Percentiles rank a stretch among this genome's conserved stretches.
Evolutionary conservation across 1,140 invertebrate species (phyloP).

Genomic region (Cyrtorhinus lividipennis): DNA sequence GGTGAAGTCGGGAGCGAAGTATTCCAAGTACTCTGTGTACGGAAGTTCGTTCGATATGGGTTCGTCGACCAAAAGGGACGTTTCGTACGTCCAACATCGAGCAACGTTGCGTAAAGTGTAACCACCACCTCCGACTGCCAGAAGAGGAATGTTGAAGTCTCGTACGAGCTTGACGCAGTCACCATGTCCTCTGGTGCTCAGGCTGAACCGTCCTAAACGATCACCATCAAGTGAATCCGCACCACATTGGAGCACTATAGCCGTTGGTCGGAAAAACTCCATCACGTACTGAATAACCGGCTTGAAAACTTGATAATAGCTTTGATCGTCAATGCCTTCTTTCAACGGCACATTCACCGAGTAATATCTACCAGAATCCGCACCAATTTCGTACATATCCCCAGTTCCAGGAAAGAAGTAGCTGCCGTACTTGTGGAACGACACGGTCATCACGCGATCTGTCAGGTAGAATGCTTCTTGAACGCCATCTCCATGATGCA

Average conservation of each 20-base stretch:
- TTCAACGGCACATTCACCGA: conserved; percentile 94
- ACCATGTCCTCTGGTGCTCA: conserved; percentile 81
- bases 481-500: conserved; percentile 98
- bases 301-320: conserved; percentile 87
- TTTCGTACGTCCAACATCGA: conserved; percentile 98
- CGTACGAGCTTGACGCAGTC: conserved; percentile 96
- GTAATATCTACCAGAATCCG: conserved; percentile 84
- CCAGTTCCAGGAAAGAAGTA: conserved; percentile 97
- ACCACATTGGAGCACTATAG: conserved; percentile 95
- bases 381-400: conserved; percentile 95
- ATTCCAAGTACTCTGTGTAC: conserved; percentile 87
- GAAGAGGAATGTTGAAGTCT: conserved; percentile 78
- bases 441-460: conserved; percentile 98
- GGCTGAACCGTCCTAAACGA: conserved; percentile 74
- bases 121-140: conserved; percentile 92
- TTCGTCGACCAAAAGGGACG: conserved; percentile 81
- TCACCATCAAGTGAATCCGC: conserved; percentile 95
- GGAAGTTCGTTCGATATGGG: conserved; percentile 84
- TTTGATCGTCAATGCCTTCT: conserved; percentile 91
- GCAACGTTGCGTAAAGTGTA: conserved; percentile 97
- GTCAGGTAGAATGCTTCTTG: conserved; percentile 99
- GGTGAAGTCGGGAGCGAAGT: conserved; percentile 89
- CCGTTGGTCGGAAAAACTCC: conserved; percentile 92
- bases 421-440: conserved; percentile 98
- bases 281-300: conserved; percentile 88